These are phyloP conservation scores for Acleris sparsana DNA, from an alignment of 2,888 invertebrate species.

Conservation along the genomic window DNA sequence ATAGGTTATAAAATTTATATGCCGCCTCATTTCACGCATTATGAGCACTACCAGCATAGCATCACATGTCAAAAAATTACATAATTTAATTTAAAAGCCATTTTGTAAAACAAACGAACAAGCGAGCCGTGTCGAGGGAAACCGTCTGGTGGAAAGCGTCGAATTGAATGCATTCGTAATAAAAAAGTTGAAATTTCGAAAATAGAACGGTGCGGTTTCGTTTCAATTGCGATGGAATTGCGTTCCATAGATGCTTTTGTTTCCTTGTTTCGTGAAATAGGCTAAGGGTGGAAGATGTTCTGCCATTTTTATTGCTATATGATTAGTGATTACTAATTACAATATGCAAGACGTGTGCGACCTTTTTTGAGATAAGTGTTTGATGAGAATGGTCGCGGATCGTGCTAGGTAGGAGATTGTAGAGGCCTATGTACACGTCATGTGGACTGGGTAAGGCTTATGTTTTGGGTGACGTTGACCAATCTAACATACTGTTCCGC, in stretches of 20 bases:
- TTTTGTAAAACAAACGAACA: constrained; percentile 3
- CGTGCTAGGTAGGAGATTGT: too few relatives aligned
- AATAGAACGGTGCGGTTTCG: constrained; percentile 20
- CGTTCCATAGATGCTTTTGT: background rate
- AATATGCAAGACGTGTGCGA: background rate
- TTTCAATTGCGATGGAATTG: constrained; percentile 2
- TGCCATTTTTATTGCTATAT: constrained; percentile 1
- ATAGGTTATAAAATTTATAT: background rate
- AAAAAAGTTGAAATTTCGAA: constrained; percentile 16
- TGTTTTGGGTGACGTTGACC: too few relatives aligned
- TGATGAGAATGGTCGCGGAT: too few relatives aligned
- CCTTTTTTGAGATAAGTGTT: too few relatives aligned
- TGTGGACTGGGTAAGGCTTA: too few relatives aligned
- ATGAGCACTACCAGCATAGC: background rate
- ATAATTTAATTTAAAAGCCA: constrained; percentile 24
- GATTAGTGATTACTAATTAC: background rate
- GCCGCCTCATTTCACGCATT: constrained; percentile 15
- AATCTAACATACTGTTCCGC: too few relatives aligned
- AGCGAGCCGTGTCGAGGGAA: constrained; percentile 23
- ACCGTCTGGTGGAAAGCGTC: constrained; percentile 16
- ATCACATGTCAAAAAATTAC: constrained; percentile 28
- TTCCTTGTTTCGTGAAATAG: constrained; percentile 11
- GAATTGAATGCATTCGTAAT: constrained; percentile 8
- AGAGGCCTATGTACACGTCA: too few relatives aligned
- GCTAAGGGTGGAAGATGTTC: background rate